Evolutionary conservation across 2,888 invertebrate genomes (phyloP).

Genomic region (Steromphala cineraria): DNA sequence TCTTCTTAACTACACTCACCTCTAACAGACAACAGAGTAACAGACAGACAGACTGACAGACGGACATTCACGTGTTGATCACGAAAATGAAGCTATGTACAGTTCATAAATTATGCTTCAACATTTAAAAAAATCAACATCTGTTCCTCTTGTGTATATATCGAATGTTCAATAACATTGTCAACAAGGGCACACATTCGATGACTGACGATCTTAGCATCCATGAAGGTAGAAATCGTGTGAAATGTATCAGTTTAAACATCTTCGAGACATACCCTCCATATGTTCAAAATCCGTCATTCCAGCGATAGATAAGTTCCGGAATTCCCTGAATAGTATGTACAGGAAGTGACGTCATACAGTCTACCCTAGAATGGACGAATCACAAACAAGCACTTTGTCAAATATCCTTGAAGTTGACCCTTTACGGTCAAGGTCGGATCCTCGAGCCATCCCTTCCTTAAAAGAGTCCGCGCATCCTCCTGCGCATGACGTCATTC

Average conservation of each 20-base stretch:
- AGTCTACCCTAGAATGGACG: neutral
- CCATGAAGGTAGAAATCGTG: too few relatives aligned
- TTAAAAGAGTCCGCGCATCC: neutral
- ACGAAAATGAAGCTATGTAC: conserved; percentile 13
- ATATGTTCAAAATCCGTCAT: too few relatives aligned
- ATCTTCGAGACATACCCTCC: too few relatives aligned
- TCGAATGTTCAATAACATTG: too few relatives aligned
- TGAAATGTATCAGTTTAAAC: too few relatives aligned
- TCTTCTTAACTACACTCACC: too few relatives aligned
- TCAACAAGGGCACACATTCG: too few relatives aligned
- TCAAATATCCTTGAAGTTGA: neutral
- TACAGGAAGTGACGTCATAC: conserved; percentile 14
- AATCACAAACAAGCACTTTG: neutral
- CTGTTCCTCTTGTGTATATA: neutral
- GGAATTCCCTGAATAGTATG: neutral
- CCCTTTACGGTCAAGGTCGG: neutral
- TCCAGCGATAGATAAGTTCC: too few relatives aligned
- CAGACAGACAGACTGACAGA: neutral
- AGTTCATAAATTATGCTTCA: conserved; percentile 9
- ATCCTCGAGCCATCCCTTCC: neutral
- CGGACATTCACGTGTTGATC: neutral
- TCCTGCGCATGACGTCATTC: neutral
- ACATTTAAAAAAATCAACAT: neutral
- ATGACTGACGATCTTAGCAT: too few relatives aligned
- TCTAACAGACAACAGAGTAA: neutral